Conservation (phyloP, 2,888 invertebrate species). For the Sycophila texana region DNA sequence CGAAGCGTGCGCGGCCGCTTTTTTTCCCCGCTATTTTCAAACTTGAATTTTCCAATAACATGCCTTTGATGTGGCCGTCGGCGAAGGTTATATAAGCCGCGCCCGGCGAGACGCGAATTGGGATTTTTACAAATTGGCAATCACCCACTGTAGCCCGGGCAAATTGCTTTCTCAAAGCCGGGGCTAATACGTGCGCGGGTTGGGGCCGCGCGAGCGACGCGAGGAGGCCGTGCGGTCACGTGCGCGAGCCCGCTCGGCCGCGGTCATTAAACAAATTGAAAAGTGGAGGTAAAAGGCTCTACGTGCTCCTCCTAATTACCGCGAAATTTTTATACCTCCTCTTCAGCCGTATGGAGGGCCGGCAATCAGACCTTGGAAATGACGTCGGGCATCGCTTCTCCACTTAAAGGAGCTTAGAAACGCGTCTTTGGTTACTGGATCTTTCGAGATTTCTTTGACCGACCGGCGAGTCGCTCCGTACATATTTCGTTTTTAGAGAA, state of each 20-base stretch:
- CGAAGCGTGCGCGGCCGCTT: neutral
- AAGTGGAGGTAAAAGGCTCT: conserved; percentile 39
- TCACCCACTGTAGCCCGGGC: conserved; percentile 65
- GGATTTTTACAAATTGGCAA: conserved; percentile 72
- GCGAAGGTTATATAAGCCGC: conserved; percentile 56
- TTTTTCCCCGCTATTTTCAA: conserved; percentile 43
- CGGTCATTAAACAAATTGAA: conserved; percentile 54
- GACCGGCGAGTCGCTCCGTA: no score
- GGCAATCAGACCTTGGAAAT: neutral
- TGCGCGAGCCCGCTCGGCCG: neutral
- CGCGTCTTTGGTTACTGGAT: no score
- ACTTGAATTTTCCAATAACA: conserved; percentile 53
- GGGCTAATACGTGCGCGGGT: conserved; percentile 32
- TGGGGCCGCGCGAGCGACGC: conserved; percentile 17
- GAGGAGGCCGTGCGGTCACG: neutral
- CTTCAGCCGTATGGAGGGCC: neutral
- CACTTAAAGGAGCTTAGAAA: conserved; percentile 10
- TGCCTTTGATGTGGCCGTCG: conserved; percentile 48
- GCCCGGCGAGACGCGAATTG: conserved; percentile 54
- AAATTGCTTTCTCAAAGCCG: conserved; percentile 65
- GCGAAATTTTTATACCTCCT: conserved; percentile 38
- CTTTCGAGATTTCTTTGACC: no score
- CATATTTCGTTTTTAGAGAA: no score
- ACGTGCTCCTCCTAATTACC: conserved; percentile 41
- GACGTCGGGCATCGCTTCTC: neutral